Percentiles rank a stretch among this genome's conserved stretches.
These are phyloP conservation scores for Eilema caniola DNA, from an alignment of 2,888 invertebrate species.

Conservation along the genomic window DNA sequence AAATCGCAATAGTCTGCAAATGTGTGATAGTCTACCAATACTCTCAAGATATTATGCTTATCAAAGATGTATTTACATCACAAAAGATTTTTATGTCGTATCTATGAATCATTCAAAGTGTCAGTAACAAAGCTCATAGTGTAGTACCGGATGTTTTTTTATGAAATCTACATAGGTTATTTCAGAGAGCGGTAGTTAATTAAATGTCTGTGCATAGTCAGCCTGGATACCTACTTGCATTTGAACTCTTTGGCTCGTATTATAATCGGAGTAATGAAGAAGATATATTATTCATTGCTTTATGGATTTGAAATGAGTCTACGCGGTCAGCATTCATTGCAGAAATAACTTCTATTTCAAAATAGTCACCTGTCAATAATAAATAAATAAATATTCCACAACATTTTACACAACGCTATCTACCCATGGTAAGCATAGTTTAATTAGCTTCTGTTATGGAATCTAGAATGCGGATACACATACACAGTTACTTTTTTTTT, in stretches of 20 bases:
- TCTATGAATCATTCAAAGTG: background rate
- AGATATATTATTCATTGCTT: background rate
- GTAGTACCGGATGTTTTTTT: background rate
- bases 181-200: background rate
- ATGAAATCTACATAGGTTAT: background rate
- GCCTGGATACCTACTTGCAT: background rate
- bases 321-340: too few relatives aligned
- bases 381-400: too few relatives aligned
- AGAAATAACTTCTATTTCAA: too few relatives aligned
- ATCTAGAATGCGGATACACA: too few relatives aligned
- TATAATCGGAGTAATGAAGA: background rate
- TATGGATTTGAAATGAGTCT: too few relatives aligned
- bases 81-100: constrained; percentile 8
- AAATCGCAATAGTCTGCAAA: background rate
- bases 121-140: background rate
- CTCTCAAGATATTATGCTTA: constrained; percentile 5
- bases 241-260: background rate
- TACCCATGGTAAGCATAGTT: too few relatives aligned
- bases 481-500: too few relatives aligned
- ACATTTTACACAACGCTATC: too few relatives aligned
- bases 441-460: too few relatives aligned
- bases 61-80: constrained; percentile 3
- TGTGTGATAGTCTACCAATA: background rate
- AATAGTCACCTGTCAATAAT: too few relatives aligned
- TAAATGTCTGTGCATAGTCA: background rate